phyloP scores from a whole-genome alignment of 2,888 invertebrate species.

The Cephus runcator region DNA sequence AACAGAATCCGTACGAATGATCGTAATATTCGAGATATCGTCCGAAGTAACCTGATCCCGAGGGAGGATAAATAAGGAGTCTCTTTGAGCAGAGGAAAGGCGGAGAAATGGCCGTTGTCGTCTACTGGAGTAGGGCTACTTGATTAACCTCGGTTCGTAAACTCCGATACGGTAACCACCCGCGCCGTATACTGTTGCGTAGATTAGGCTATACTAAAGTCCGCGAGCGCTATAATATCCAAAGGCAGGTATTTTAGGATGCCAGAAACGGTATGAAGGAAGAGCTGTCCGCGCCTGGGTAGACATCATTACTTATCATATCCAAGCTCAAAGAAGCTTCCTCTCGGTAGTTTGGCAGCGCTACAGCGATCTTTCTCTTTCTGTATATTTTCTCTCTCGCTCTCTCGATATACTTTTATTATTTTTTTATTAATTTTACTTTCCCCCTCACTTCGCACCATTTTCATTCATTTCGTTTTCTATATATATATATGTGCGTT shows the following conservation, averaged over 20 bases:
- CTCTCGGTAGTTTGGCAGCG: slow-evolving; percentile 1
- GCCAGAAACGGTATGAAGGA: slow-evolving; percentile 13
- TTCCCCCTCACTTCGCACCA: neutral
- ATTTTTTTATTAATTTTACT: neutral
- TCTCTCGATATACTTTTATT: neutral
- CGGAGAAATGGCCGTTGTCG: slow-evolving; percentile 28
- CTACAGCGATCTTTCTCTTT: neutral
- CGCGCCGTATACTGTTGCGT: slow-evolving; percentile 13
- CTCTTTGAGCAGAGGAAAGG: slow-evolving; percentile 23
- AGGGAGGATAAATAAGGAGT: slow-evolving; percentile 39
- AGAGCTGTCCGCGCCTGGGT: slow-evolving; percentile 23
- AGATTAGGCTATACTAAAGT: slow-evolving; percentile 9
- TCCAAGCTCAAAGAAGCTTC: slow-evolving; percentile 2
- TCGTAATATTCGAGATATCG: slow-evolving; percentile 36
- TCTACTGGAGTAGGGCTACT: slow-evolving; percentile 20
- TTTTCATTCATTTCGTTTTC: neutral
- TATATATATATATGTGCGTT: neutral
- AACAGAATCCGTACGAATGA: slow-evolving; percentile 34
- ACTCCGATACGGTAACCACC: slow-evolving; percentile 15
- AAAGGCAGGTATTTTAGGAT: slow-evolving; percentile 1
- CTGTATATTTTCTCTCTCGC: neutral
- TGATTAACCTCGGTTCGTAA: slow-evolving; percentile 23
- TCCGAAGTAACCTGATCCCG: slow-evolving; percentile 36
- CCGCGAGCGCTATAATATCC: neutral
- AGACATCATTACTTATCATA: slow-evolving; percentile 22